Evolutionary conservation across 2,113 vertebrate genomes (phyloP).

Genomic region (Oncorhynchus kisutch): DNA sequence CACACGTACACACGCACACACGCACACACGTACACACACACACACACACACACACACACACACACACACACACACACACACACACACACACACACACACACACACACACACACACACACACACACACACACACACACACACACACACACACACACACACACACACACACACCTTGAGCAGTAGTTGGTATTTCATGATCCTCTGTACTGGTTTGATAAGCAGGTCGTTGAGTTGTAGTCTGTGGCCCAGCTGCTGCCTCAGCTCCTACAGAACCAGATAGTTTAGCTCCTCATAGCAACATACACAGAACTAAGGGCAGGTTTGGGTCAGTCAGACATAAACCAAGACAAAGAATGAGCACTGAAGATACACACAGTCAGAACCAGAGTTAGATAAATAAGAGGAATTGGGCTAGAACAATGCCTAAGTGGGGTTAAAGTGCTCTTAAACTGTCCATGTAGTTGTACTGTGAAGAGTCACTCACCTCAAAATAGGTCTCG

Average conservation of each 20-base stretch:
- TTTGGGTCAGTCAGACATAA: not conserved
- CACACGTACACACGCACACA: not conserved
- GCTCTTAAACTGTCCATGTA: too few species aligned
- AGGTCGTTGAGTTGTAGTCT: conserved; percentile 87
- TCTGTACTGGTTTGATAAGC: conserved; percentile 90
- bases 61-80: not conserved
- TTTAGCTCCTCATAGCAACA: not conserved
- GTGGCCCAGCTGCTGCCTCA: conserved; percentile 86
- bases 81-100: not conserved
- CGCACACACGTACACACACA: not conserved
- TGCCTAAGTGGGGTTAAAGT: not conserved
- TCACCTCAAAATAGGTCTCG: conserved; percentile 89
- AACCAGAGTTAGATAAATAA: not conserved
- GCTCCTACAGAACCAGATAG: conserved; percentile 67
- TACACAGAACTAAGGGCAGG: not conserved
- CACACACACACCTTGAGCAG: conserved; percentile 79
- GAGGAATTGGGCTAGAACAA: not conserved
- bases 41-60: not conserved
- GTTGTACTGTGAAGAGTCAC: conserved; percentile 14
- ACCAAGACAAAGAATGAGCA: too few species aligned
- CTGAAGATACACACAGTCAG: not conserved
- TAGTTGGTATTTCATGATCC: conserved; percentile 93
- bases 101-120: not conserved
- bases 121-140: conserved; percentile 44
- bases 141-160: not conserved